Evolutionary conservation across 2,888 invertebrate genomes (phyloP), one percentile per base, ranked within the genome.

Genomic region (Dorcus parallelipipedus): DNA sequence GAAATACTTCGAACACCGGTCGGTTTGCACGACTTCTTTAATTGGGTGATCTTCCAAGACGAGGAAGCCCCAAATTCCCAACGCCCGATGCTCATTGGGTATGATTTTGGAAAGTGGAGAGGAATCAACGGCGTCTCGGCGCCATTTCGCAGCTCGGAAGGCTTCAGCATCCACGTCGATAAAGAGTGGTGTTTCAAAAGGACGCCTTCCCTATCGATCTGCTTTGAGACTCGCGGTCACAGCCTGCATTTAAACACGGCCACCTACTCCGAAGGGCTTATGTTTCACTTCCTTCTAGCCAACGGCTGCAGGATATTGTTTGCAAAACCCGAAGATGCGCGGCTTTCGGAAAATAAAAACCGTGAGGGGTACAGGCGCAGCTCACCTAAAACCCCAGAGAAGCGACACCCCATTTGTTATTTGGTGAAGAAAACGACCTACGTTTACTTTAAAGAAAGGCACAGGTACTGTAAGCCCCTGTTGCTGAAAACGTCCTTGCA

Each of bases 131-230:
- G 56, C 9, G 43, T 41, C 2, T 52, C 56, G n/a, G 54, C 55
- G 4, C 14, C 38, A 7, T 59, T 59, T 17, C 56, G 42, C 39
- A 59, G 59, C 49, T 47, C 52, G 10, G 59, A 59, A 23, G 59
- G 59, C 33, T 48, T 59, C 9, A 55, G 52, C 26, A 38, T 59
- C 23, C 55, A 52, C n/a, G 59, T 59, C 10, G 59, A 59, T 14
- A 52, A 52, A 43, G 42, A 17, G 9, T 52, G 20, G 9, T 41
- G 42, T 6, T 52, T 56, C 26, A 5, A n/a, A 17, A 17, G 17
- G 2, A 38, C 43, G n/a, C 52, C 52, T 3, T 40, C 10, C 9
- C 26, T 49, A 10, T 45, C 33, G 23, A 14, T 59, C 17, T 52
- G 40, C 26, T 39, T 56, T 3, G 55, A 59, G 38, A 38, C 49